A percentile compares a stretch with the other conserved stretches of the same genome.
These are phyloP conservation scores for Falco rusticolus DNA, from an alignment of 2,797 vertebrate species.

Conservation along the genomic window DNA sequence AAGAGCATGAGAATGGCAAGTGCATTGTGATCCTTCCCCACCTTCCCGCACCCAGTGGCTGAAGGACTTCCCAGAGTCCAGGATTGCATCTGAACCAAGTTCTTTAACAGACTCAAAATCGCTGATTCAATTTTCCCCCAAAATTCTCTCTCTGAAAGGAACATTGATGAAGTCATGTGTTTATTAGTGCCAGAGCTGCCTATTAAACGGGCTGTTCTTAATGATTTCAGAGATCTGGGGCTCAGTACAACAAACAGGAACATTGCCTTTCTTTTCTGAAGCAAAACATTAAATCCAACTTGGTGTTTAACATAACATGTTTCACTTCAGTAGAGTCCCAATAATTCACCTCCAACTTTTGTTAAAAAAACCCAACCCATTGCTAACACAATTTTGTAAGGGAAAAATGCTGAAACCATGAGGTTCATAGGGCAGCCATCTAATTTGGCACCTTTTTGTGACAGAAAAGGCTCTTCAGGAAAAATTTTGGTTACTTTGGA, in stretches of 20 bases:
- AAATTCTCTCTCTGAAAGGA: not conserved
- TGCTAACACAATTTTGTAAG: not conserved
- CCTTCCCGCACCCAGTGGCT: not conserved
- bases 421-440: not conserved
- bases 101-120: not conserved
- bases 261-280: not conserved
- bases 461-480: not conserved
- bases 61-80: not conserved
- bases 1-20: not conserved
- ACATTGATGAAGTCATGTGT: not conserved
- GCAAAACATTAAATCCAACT: not conserved
- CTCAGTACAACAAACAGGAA: not conserved
- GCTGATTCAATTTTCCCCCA: not conserved
- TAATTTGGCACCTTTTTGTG: not conserved
- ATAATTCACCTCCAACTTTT: not conserved
- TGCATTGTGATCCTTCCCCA: not conserved
- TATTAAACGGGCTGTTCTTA: not conserved
- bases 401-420: not conserved
- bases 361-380: not conserved
- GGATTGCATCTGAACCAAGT: not conserved
- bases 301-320: not conserved
- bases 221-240: not conserved
- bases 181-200: not conserved
- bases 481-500: not conserved
- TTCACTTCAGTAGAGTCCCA: not conserved